phyloP scores from a whole-genome alignment of 2,888 invertebrate species.

The Oligia fasciuncula region DNA sequence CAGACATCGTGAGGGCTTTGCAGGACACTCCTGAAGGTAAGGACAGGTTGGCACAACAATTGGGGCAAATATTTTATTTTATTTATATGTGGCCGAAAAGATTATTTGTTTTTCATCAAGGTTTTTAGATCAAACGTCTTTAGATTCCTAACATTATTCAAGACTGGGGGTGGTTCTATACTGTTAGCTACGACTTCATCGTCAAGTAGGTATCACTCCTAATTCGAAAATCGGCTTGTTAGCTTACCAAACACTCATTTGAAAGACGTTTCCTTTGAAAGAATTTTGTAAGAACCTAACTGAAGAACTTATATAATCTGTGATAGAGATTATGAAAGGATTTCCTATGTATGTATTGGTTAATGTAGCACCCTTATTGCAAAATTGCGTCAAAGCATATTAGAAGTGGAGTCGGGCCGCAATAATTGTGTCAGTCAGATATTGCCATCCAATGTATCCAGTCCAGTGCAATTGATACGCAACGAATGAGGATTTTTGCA shows the following conservation, averaged over 20 bases:
- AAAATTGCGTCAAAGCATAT: too few relatives aligned
- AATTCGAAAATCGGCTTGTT: not conserved
- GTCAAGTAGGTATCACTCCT: not conserved
- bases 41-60: not conserved
- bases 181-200: not conserved
- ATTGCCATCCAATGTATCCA: too few relatives aligned
- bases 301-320: not conserved
- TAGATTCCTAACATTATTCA: not conserved
- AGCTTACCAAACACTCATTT: not conserved
- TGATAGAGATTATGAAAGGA: not conserved
- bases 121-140: not conserved
- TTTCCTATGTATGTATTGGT: not conserved
- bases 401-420: too few relatives aligned
- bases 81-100: not conserved
- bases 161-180: not conserved
- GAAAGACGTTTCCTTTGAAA: not conserved
- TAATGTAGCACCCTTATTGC: not conserved
- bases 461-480: too few relatives aligned
- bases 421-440: too few relatives aligned
- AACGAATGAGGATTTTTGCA: not conserved
- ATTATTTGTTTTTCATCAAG: not conserved
- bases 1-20: slow-evolving; percentile 93
- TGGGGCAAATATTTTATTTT: not conserved
- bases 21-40: slow-evolving; percentile 88
- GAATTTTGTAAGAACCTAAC: not conserved